Evolutionary conservation across 2,888 invertebrate species (phyloP), one percentile per base, ranked within the genome.

Genomic region (Incurvaria masculella): DNA sequence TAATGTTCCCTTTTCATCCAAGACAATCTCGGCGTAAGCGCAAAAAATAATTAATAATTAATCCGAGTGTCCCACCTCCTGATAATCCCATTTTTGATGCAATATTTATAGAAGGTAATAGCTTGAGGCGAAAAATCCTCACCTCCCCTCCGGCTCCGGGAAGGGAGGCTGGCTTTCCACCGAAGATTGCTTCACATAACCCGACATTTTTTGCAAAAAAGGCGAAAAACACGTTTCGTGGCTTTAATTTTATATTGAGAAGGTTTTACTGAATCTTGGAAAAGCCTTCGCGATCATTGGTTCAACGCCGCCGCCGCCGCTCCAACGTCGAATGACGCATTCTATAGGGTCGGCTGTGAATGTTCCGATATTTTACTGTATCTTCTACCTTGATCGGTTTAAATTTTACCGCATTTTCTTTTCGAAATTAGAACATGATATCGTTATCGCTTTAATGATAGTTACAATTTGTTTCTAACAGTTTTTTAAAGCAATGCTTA

Each of bases 161-260:
- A 3, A 14, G 14, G 11, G 33, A 3, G 4, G 14, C 33, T 33
- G 33, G 33, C 33, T 33, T 33, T 33, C 72, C 70, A 58, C 59
- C 65, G 71, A 75, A 78, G 76, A 78, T 76, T 75, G 74, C 33
- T 72, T 67, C 69, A 54, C 64, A 69, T 69, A 76, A 72, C 70
- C 72, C 67, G 62, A 66, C 69, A 74, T 72, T 78, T n/a, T 78
- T 76, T 78, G 76, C 73, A 76, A 76, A 76, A 75, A 74, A 73
- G 63, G 67, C 69, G 73, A 75, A 76, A 74, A 78, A 78, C 78
- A 79, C 78, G 78, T 79, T 78, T 76, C 70, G 69, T 75, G 78
- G 78, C 76, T 79, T 78, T 78, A 75, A 78, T 78, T 79, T 79
- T 76, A 78, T 78, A 79, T 78, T 78, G 76, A 75, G 74, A 71